A percentile compares a stretch with the other conserved stretches of the same genome.
Conservation (phyloP, 2,113 vertebrate species). For the Empidonax alnorum region DNA sequence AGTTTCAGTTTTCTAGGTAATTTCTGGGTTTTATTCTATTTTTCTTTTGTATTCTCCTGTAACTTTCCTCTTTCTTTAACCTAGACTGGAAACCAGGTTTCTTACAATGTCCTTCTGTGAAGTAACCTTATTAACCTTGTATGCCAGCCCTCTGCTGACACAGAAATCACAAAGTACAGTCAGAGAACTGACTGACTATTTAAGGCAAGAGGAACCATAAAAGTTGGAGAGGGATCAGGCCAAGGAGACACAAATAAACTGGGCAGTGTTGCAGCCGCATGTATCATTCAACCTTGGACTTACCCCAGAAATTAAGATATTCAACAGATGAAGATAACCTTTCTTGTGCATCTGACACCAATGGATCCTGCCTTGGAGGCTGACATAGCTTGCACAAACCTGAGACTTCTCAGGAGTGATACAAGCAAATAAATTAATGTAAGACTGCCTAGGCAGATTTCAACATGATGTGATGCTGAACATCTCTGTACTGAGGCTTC, state of each 20-base stretch:
- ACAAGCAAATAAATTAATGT: background rate
- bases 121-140: background rate
- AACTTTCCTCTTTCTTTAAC: background rate
- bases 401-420: background rate
- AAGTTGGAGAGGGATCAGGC: background rate
- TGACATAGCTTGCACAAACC: background rate
- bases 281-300: background rate
- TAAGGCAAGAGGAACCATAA: background rate
- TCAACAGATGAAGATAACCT: background rate
- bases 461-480: background rate
- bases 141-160: background rate
- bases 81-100: background rate
- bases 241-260: background rate
- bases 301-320: background rate
- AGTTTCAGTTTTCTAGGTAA: background rate
- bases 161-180: background rate
- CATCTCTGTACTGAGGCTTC: background rate
- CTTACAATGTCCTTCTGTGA: background rate
- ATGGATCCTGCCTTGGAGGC: background rate
- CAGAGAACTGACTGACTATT: background rate
- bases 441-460: background rate
- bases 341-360: background rate
- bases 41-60: background rate
- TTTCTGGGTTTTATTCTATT: background rate
- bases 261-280: background rate